Evolutionary conservation across 1,140 invertebrate species (phyloP).

Genomic region (Drosophila nigromelanica): DNA sequence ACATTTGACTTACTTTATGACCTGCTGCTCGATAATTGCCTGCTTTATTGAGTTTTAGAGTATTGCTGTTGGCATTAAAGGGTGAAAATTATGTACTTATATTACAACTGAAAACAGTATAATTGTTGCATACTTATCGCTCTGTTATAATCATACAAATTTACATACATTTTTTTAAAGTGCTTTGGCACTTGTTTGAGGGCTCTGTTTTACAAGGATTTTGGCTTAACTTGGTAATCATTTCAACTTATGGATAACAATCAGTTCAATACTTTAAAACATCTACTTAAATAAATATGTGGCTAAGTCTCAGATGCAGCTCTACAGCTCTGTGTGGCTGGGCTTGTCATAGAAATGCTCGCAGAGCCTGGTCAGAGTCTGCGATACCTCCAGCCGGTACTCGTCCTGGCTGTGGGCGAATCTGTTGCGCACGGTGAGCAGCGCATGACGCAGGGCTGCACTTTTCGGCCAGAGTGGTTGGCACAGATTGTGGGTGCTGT

Average conservation of each 20-base stretch:
- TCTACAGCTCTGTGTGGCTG: constrained; percentile 66
- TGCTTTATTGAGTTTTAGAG: constrained; percentile 54
- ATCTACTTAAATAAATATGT: constrained; percentile 1
- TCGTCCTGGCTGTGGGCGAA: constrained; percentile 66
- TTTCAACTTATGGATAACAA: constrained; percentile 4
- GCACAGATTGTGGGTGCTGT: constrained; percentile 59
- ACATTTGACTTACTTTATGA: constrained; percentile 71
- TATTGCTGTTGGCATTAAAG: constrained; percentile 1
- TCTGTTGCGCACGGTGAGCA: constrained; percentile 66
- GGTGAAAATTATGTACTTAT: not conserved
- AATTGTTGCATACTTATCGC: not conserved
- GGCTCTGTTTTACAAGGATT: not conserved
- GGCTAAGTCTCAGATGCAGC: constrained; percentile 2
- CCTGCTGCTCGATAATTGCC: constrained; percentile 57
- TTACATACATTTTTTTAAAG: not conserved
- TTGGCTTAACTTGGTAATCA: constrained; percentile 3
- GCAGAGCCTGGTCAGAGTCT: constrained; percentile 51
- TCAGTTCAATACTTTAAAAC: constrained; percentile 17
- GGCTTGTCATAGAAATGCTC: constrained; percentile 51
- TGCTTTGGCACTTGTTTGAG: constrained; percentile 7
- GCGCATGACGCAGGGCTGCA: constrained; percentile 50
- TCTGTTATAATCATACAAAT: not conserved
- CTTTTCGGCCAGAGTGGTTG: constrained; percentile 63
- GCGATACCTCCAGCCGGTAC: constrained; percentile 66
- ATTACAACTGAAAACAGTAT: not conserved